Evolutionary conservation across 2,113 vertebrate species (phyloP), one percentile per base, ranked within the genome.

Genomic region (Nothocercus nigrocapillus): DNA sequence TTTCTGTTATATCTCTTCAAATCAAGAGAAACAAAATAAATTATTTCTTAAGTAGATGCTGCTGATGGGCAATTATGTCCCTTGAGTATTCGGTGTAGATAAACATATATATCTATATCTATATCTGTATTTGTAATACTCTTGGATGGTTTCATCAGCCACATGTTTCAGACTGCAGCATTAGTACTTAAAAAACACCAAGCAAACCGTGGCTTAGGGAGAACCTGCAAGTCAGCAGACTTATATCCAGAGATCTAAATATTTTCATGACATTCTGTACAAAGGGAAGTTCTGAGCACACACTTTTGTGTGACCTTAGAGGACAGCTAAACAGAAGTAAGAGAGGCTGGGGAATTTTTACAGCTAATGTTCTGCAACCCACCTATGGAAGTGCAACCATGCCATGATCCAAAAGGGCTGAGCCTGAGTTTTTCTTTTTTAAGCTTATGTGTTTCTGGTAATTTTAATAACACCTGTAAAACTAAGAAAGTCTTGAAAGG

Each of bases 391-490:
- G 15, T 2, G 0, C 49, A 69, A 51, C 5, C 10, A 62, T 82
- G 34, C 58, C 2, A 8, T 64, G 86, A 76, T 92, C 53, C 59
- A 54, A 87, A 63, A 11, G 16, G 70, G 9, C n/a, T 19, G 4
- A 90, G 13, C 69, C 86, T 84, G 75, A 93, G 80, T 70, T 83
- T 89, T 95, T 90, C 62, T 45, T 19, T 95, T 87, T 90, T 95
- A 68, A 94, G 59, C 77, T 87, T 90, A 85, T 82, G 12, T 13
- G 82, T 90, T 94, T 32, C 77, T 38, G 79, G 80, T 96, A 96
- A 95, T 87, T 93, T 96, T 96, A 88, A 62, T 69, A 96, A 93
- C 66, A 78, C 36, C 77, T 80, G 36, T 92, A 94, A 95, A 96
- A 74, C 40, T 82, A 93, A 85, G 84, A 96, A 93, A 73, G n/a